Evolutionary conservation across 2,888 invertebrate genomes (phyloP).

Genomic region (Pycnomerus fuliginosus): DNA sequence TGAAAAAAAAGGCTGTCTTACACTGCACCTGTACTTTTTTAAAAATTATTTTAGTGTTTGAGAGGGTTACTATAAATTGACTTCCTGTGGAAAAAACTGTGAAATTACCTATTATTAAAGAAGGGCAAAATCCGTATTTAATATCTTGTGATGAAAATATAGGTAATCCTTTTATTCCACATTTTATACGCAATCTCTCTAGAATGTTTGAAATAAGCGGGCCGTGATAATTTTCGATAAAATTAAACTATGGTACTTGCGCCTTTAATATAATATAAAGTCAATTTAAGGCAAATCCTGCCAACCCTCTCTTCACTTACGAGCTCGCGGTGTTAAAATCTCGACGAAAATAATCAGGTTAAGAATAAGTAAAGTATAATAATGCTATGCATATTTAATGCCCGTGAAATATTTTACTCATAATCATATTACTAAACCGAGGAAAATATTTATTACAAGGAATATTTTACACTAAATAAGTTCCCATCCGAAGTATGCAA

Average conservation of each 20-base stretch:
- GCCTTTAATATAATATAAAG: constrained; percentile 36
- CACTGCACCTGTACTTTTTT: too few relatives aligned
- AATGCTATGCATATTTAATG: constrained; percentile 48
- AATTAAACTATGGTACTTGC: constrained; percentile 38
- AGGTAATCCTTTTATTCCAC: too few relatives aligned
- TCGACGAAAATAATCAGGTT: constrained; percentile 36
- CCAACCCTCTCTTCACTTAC: constrained; percentile 21
- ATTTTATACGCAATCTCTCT: too few relatives aligned
- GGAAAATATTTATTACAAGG: constrained; percentile 30
- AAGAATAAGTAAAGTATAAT: constrained; percentile 38
- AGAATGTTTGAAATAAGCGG: constrained; percentile 33
- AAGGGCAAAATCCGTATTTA: too few relatives aligned
- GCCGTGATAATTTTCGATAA: too few relatives aligned
- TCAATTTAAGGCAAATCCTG: constrained; percentile 36
- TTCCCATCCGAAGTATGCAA: constrained; percentile 29
- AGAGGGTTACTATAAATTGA: too few relatives aligned
- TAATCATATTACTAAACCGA: constrained; percentile 41
- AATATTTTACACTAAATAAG: constrained; percentile 35
- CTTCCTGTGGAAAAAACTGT: too few relatives aligned
- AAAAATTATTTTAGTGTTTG: too few relatives aligned
- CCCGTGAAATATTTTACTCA: constrained; percentile 46
- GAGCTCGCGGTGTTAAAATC: too few relatives aligned
- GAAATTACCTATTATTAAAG: too few relatives aligned
- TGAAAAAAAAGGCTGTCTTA: too few relatives aligned
- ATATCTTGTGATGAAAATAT: too few relatives aligned